Conservation (phyloP, 2,113 vertebrate species). For the Origma solitaria region DNA sequence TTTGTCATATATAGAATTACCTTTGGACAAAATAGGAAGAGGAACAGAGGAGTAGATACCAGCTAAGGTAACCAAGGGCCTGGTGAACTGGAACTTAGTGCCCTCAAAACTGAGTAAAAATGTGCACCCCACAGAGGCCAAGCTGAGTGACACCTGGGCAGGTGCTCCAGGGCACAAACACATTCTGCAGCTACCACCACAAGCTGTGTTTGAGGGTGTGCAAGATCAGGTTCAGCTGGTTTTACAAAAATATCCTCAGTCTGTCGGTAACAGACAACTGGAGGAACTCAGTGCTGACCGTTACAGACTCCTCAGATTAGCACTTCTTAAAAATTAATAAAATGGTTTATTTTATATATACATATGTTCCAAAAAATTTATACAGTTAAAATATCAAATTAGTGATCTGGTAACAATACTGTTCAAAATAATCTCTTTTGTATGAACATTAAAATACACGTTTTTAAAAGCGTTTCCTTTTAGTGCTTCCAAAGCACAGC, state of each 20-base stretch:
- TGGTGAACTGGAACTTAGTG: neutral
- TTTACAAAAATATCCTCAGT: neutral
- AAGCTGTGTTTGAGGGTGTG: neutral
- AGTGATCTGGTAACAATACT: slow-evolving; percentile 89
- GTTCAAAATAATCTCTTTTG: slow-evolving; percentile 93
- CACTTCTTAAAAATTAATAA: slow-evolving; percentile 81
- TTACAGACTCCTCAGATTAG: slow-evolving; percentile 58
- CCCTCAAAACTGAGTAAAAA: neutral
- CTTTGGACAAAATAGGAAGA: neutral
- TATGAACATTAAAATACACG: slow-evolving; percentile 93
- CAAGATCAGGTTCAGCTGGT: neutral
- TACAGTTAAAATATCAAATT: slow-evolving; percentile 89
- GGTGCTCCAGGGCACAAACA: neutral
- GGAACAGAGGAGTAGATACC: neutral
- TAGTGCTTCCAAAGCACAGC: slow-evolving; percentile 81
- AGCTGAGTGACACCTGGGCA: neutral
- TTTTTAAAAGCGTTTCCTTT: slow-evolving; percentile 77
- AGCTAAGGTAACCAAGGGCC: neutral
- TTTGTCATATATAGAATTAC: neutral
- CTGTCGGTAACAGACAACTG: neutral
- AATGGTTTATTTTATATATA: slow-evolving; percentile 87
- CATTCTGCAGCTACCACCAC: neutral
- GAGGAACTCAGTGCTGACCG: slow-evolving; percentile 20
- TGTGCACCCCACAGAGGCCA: neutral
- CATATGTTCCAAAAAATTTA: slow-evolving; percentile 85